Conservation (phyloP, 2,113 vertebrate species). For the Neolamprologus toae region DNA sequence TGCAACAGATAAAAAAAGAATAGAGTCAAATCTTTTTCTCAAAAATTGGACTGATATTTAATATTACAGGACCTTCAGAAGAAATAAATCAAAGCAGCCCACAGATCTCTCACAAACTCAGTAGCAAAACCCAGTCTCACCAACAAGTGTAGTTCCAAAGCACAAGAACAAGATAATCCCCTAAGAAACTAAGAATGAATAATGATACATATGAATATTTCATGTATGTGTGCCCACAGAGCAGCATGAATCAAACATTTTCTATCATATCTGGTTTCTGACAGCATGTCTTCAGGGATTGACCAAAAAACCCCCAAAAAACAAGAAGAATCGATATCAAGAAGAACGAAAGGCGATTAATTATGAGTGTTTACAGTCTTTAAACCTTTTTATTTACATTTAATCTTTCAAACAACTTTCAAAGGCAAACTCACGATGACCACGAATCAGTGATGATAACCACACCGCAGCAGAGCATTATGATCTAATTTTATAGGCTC, state of each 20-base stretch:
- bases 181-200: background rate
- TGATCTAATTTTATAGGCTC: slow-evolving; percentile 1
- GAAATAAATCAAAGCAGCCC: background rate
- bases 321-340: background rate
- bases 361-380: accelerated
- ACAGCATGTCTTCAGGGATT: background rate
- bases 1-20: background rate
- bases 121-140: background rate
- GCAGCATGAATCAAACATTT: background rate
- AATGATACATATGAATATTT: background rate
- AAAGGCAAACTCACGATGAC: background rate
- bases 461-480: background rate
- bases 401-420: background rate
- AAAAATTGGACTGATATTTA: background rate
- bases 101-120: background rate
- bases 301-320: background rate
- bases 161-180: background rate
- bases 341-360: background rate
- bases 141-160: background rate
- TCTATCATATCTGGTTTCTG: background rate
- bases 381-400: background rate
- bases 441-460: background rate
- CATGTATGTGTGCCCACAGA: background rate
- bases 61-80: background rate
- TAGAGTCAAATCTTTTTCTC: background rate